Conservation (phyloP, 92 coral and sea anemone genomes). For the Porites evermanni region DNA sequence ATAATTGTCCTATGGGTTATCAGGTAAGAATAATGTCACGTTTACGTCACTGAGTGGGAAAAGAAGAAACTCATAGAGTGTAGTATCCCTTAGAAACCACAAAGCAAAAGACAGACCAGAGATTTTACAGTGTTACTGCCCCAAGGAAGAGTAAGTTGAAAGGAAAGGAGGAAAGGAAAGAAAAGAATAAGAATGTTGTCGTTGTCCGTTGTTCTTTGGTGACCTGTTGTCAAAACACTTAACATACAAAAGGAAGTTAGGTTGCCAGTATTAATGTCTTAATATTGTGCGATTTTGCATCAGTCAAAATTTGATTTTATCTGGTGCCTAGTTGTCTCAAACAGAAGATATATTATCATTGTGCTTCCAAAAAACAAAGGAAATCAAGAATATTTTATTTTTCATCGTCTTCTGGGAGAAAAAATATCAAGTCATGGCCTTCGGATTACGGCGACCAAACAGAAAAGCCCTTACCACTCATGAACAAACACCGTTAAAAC, state of each 20-base stretch:
- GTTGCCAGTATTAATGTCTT: not conserved
- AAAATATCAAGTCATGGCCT: slow-evolving; percentile 29
- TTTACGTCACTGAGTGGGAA: too few relatives aligned
- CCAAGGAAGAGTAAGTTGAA: too few relatives aligned
- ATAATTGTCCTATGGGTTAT: not conserved
- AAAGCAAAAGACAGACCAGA: too few relatives aligned
- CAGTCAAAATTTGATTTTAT: not conserved
- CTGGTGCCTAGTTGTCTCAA: too few relatives aligned
- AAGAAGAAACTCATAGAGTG: too few relatives aligned
- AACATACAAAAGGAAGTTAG: not conserved
- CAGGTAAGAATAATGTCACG: not conserved
- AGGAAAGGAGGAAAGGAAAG: not conserved
- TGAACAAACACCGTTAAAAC: too few relatives aligned
- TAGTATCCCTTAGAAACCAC: too few relatives aligned
- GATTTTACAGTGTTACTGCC: too few relatives aligned
- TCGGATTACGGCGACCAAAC: not conserved
- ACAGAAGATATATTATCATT: too few relatives aligned
- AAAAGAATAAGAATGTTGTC: not conserved
- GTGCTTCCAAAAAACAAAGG: too few relatives aligned
- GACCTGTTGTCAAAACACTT: slow-evolving; percentile 7
- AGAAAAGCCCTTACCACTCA: too few relatives aligned
- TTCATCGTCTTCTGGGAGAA: not conserved
- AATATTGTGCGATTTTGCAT: not conserved
- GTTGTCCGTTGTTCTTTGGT: slow-evolving; percentile 26
- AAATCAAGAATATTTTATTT: not conserved